Conservation (phyloP, 1,140 invertebrate species). For the Philopotamus ludificatus region DNA sequence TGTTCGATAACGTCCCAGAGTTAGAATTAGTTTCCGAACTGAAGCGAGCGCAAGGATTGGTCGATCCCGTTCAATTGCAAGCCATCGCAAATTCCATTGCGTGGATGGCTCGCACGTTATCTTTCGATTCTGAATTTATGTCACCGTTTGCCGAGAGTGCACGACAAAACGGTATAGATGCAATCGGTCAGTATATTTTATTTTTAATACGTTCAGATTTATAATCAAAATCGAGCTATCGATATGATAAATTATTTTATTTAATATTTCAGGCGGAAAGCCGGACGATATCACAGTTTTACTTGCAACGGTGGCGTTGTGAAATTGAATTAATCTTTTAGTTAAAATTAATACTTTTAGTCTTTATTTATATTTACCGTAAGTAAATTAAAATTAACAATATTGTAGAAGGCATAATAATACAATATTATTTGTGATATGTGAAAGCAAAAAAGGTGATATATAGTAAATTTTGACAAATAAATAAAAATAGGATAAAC, state of each 20-base stretch:
- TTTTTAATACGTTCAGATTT: no score
- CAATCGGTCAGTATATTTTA: constrained; percentile 72
- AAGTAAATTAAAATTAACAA: not conserved
- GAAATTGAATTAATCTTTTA: constrained; percentile 47
- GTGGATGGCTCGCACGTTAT: constrained; percentile 88
- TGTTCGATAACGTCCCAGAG: constrained; percentile 97
- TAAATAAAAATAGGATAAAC: no score
- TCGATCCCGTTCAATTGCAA: constrained; percentile 73
- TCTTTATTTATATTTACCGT: constrained; percentile 10
- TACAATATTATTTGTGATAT: no score
- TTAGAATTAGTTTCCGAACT: constrained; percentile 81
- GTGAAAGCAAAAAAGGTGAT: no score
- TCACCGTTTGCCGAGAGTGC: constrained; percentile 95
- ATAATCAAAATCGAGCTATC: constrained; percentile 27
- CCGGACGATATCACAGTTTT: constrained; percentile 97
- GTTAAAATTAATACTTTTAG: not conserved
- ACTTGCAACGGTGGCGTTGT: constrained; percentile 83
- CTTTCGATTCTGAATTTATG: constrained; percentile 91
- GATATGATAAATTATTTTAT: constrained; percentile 33
- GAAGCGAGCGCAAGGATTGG: constrained; percentile 55
- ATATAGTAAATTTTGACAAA: no score
- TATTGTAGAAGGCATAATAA: no score
- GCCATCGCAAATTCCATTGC: constrained; percentile 92
- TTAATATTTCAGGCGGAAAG: constrained; percentile 81
- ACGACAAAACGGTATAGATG: constrained; percentile 86